These are phyloP conservation scores for Epiblema foenella DNA, from an alignment of 2,888 invertebrate species.

Conservation along the genomic window DNA sequence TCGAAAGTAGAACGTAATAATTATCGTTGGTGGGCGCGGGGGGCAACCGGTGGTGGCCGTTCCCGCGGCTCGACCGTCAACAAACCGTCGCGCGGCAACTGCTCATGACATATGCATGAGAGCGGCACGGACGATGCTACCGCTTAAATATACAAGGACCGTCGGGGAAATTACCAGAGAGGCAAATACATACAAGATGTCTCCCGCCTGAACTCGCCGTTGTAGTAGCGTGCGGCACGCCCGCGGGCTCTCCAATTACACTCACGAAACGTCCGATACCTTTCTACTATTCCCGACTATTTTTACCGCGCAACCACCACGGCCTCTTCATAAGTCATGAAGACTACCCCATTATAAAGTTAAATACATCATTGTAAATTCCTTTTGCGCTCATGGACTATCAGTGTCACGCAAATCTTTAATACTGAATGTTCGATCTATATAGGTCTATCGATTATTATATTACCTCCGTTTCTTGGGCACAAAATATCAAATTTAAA, in stretches of 20 bases:
- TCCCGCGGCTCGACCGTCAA: slow-evolving; percentile 80
- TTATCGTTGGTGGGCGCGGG: slow-evolving; percentile 72
- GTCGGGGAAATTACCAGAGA: slow-evolving; percentile 78
- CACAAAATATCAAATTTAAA: not conserved
- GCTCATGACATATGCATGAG: slow-evolving; percentile 85
- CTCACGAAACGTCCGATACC: slow-evolving; percentile 75
- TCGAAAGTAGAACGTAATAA: slow-evolving; percentile 80
- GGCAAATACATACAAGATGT: slow-evolving; percentile 80
- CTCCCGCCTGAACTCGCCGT: slow-evolving; percentile 60
- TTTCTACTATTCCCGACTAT: slow-evolving; percentile 70
- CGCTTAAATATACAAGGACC: slow-evolving; percentile 82
- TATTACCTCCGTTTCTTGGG: not conserved
- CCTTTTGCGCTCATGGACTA: slow-evolving; percentile 58
- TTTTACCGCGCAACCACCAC: slow-evolving; percentile 67
- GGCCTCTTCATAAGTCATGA: slow-evolving; percentile 76
- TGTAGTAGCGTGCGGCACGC: slow-evolving; percentile 72
- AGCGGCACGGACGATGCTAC: slow-evolving; percentile 71
- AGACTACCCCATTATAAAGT: slow-evolving; percentile 64
- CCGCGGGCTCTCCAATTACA: slow-evolving; percentile 69
- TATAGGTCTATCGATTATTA: not conserved
- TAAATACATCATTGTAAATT: slow-evolving; percentile 74
- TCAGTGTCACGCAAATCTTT: slow-evolving; percentile 61
- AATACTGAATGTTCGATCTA: slow-evolving; percentile 38
- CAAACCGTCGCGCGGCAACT: slow-evolving; percentile 83
- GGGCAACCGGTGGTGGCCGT: slow-evolving; percentile 68